phyloP scores from a whole-genome alignment of 2,888 invertebrate genomes.

The Saturnia japonica region DNA sequence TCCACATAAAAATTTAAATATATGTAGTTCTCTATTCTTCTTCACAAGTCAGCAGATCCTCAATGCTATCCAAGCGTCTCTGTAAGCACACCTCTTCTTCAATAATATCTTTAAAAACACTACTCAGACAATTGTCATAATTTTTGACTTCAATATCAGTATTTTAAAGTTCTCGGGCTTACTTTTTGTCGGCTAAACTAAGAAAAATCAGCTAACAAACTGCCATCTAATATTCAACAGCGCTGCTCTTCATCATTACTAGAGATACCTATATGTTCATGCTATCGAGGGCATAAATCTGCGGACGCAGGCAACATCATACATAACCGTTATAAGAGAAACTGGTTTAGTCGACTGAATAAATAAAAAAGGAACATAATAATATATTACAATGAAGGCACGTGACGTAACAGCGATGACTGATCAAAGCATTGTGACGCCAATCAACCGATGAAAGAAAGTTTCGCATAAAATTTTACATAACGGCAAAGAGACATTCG shows the following conservation, averaged over 20 bases:
- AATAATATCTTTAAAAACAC: neutral
- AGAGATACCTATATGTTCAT: neutral
- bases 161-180: neutral
- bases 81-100: neutral
- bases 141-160: neutral
- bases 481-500: slow-evolving; percentile 16
- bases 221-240: neutral
- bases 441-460: slow-evolving; percentile 31
- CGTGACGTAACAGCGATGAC: slow-evolving; percentile 23
- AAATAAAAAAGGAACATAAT: neutral
- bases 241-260: neutral
- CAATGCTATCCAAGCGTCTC: neutral
- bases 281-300: neutral
- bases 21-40: neutral
- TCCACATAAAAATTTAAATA: neutral
- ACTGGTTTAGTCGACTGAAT: neutral
- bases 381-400: slow-evolving; percentile 14
- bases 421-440: slow-evolving; percentile 39
- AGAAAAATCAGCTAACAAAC: neutral
- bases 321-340: neutral
- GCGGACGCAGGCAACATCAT: neutral
- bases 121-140: neutral
- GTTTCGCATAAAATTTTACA: slow-evolving; percentile 31
- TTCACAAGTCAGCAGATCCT: neutral
- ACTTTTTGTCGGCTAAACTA: too few species aligned